phyloP scores from a whole-genome alignment of 1,140 invertebrate genomes.

The Bombus huntii region DNA sequence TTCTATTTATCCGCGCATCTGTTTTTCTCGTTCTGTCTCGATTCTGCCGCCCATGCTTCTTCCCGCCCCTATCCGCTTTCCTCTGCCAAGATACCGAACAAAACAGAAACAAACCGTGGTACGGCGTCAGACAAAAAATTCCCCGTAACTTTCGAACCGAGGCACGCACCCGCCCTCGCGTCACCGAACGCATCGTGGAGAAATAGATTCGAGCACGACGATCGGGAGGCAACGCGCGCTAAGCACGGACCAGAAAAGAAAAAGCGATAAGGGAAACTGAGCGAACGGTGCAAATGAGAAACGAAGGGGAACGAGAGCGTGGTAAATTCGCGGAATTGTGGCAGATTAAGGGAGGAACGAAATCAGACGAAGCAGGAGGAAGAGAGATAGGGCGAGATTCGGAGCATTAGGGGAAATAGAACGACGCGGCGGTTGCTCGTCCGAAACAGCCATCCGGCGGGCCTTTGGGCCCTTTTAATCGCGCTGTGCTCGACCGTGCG shows the following conservation, averaged over 20 bases:
- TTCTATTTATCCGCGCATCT: constrained; percentile 11
- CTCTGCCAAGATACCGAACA: no score
- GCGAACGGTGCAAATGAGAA: neutral
- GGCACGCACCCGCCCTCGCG: neutral
- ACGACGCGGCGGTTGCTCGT: neutral
- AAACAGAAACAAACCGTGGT: neutral
- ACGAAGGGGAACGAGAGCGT: neutral
- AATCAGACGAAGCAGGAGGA: no score
- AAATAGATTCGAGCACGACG: neutral
- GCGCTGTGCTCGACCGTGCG: neutral
- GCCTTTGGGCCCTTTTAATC: neutral
- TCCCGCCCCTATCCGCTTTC: neutral
- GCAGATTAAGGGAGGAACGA: neutral
- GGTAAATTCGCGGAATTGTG: neutral
- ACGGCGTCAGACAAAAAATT: neutral
- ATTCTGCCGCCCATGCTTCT: neutral
- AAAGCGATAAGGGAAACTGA: neutral
- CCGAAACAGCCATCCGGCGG: neutral
- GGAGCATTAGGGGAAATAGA: neutral
- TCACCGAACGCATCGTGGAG: no score
- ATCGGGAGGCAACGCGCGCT: neutral
- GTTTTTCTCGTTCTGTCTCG: constrained; percentile 1
- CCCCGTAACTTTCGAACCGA: neutral
- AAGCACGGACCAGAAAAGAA: neutral
- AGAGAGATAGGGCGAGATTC: no score